A percentile compares a stretch with the other conserved stretches of the same genome.
Conservation (phyloP, 2,113 vertebrate genomes). For the Agelaius tricolor region DNA sequence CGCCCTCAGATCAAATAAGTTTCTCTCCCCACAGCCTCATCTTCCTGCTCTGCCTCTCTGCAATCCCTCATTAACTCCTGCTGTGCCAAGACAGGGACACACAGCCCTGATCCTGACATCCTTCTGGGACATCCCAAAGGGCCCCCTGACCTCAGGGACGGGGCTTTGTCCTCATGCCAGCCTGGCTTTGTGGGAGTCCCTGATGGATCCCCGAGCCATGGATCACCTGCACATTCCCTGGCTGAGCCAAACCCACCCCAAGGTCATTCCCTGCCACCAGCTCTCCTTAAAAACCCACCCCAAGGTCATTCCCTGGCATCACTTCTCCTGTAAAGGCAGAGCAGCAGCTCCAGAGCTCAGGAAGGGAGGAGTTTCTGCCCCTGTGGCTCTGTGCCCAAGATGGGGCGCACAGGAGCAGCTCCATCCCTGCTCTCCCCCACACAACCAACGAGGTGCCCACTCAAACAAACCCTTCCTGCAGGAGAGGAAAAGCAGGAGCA, state of each 20-base stretch:
- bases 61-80: not conserved
- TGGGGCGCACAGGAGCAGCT: not conserved
- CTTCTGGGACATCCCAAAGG: not conserved
- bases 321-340: not conserved
- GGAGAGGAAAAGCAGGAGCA: not conserved
- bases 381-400: fast-evolving
- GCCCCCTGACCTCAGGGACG: fast-evolving
- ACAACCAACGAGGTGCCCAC: not conserved
- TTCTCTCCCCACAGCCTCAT: not conserved
- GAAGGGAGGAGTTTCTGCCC: fast-evolving
- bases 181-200: not conserved
- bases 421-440: not conserved
- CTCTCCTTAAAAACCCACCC: not conserved
- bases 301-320: too few relatives aligned
- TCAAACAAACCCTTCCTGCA: not conserved
- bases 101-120: fast-evolving
- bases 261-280: fast-evolving
- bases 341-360: not conserved
- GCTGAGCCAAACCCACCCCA: fast-evolving
- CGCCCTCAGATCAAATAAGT: not conserved
- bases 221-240: fast-evolving
- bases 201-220: fast-evolving
- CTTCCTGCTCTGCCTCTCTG: not conserved
- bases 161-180: fast-evolving
- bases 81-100: fast-evolving